Base-by-base conservation (phyloP, 2,888 invertebrate species). In the Hyposoter dolosus region DNA sequence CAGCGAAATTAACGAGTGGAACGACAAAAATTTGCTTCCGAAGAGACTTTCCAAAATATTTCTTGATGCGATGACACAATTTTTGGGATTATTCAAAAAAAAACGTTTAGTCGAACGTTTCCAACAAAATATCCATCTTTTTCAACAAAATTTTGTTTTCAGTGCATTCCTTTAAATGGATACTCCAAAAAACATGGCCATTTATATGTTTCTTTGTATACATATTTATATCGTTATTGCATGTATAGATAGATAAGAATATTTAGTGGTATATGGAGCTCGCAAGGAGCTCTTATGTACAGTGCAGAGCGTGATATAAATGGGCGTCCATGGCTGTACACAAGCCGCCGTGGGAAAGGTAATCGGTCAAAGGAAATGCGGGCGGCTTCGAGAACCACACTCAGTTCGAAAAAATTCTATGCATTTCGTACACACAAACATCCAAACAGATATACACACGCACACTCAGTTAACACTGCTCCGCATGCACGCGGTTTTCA, bases 331-430 rank as follows among this genome's bases (percentile, higher is more conserved):
- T 88, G 87, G 86, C 88, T 84, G 87, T 82, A 89, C 84, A 87
- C 85, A 85, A 86, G 87, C 88, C 88, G 90, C 91, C 93, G 92
- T 92, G 92, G 92, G 92, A 93, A 93, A 93, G 90, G 91, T 91
- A 92, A 93, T 93, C 91, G 91, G 91, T 91, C 90, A 91, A 90
- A 92, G 91, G 91, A 91, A 92, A 92, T 92, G 90, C 90, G 89
- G 85, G 84, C 90, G 86, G 83, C 87, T 81, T 65, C 68, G 78
- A 66, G 74, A 74, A 75, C 60, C 72, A 43, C 76, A 77, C 66
- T 65, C 63, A 78, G 83, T 75, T 81, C 47, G 68, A 74, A 77
- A 85, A 86, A 83, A 74, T 28, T 28, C n/a, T n/a, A 28, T 56
- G 56, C n/a, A 60, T 35, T 56, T 69, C 19, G 69, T 47, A 32